Evolutionary conservation across 2,797 vertebrate species (phyloP), one percentile per base, ranked within the genome.

Genomic region (Hippocampus kuda): DNA sequence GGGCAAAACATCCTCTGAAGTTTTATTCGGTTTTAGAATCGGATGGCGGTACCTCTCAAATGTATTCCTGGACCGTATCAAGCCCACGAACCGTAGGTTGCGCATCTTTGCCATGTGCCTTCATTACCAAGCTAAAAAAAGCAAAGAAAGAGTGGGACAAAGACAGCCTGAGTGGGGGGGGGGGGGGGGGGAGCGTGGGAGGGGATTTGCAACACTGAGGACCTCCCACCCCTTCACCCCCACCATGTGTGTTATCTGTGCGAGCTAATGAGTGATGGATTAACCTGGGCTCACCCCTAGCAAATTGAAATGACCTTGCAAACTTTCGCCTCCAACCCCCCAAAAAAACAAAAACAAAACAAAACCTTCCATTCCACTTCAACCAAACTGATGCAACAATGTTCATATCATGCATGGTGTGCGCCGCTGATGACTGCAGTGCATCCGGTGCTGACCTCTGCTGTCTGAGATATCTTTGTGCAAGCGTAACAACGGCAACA

Each of bases 181-280:
- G 1, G 41, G 24, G 24, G 10, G 13, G 57, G 53, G 53, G 59
- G 0, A 34, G 34, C 34, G 34, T 34, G 4, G 60, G 24, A 71
- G 26, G 11, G 34, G 68, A 79, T 34, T 34, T 18, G 27, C 8
- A 75, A 81, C 74, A 73, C 77, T 75, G 67, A 70, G 72, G 66
- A 64, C 26, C 79, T 83, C 77, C 72, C 80, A 73, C 71, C 80
- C 81, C 83, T 76, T 73, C 79, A 75, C 69, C 81, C 34, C 81
- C 42, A 34, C 79, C 73, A 51, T 66, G 68, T n/a, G 72, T 72
- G 74, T 84, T 87, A 88, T 89, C 87, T 77, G 72, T 79, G 70
- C 73, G 77, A 85, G 78, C 83, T 86, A 89, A 83, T 87, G 85
- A 88, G 86, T 89, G 87, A 87, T 82, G 84, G 88, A 90, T 89